phyloP scores from a whole-genome alignment of 1,140 invertebrate genomes.

The Antheraea pernyi region DNA sequence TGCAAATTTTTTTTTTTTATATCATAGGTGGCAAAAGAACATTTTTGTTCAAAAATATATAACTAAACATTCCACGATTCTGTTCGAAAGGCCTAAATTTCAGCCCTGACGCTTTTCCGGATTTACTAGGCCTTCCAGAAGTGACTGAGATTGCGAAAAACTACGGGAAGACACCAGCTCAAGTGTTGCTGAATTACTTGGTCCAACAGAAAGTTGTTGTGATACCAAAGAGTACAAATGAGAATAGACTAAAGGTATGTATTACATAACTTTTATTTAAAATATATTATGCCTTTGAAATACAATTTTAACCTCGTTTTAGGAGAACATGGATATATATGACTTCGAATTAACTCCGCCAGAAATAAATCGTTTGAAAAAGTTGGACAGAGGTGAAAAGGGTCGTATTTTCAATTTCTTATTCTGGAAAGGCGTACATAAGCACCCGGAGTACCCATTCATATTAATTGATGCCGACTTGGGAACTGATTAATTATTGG shows the following conservation, averaged over 20 bases:
- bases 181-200: constrained; percentile 88
- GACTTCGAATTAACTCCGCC: constrained; percentile 80
- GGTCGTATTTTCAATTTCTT: constrained; percentile 85
- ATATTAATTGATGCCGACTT: constrained; percentile 24
- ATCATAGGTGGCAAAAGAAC: no score
- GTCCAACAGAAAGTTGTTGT: constrained; percentile 86
- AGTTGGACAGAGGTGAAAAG: constrained; percentile 83
- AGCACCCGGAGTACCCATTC: constrained; percentile 84
- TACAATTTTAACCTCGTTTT: constrained; percentile 20
- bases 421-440: constrained; percentile 80
- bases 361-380: constrained; percentile 79
- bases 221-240: constrained; percentile 92
- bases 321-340: constrained; percentile 82
- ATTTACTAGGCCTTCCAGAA: constrained; percentile 84
- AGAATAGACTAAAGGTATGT: constrained; percentile 81
- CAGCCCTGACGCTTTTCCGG: constrained; percentile 80
- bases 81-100: constrained; percentile 28
- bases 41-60: constrained; percentile 9
- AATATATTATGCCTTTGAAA: neutral
- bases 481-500: neutral
- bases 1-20: no score
- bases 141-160: constrained; percentile 84
- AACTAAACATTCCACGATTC: neutral
- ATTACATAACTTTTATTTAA: neutral
- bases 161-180: constrained; percentile 86